Evolutionary conservation across 2,888 invertebrate species (phyloP), one percentile per base, ranked within the genome.

Genomic region (Drosophila antonietae): DNA sequence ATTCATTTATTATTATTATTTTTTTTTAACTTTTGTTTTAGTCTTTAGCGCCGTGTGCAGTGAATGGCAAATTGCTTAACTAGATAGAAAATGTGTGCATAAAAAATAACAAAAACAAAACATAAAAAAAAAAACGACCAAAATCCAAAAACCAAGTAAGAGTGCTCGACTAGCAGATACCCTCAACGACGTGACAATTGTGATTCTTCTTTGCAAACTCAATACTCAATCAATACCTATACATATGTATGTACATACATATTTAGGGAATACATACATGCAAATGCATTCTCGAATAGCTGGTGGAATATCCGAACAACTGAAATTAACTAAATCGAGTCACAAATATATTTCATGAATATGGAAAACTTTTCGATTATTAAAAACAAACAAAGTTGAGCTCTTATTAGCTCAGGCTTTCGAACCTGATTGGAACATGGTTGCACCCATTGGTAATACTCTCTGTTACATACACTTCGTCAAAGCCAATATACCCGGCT

Each of bases 41-140:
- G 23, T 47, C 20, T 49, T 78, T 53, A 53, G 63, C 67, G 73
- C 66, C 62, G 70, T 87, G 88, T 83, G 88, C 88, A 85, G 88
- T 84, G 84, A 84, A 88, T 88, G 84, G 84, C 79, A 88, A 84
- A 84, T 85, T 88, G 79, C 65, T 71, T 68, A 84, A 87, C 76
- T 87, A 78, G 73, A 67, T 81, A 75, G 73, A 74, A 81, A 81
- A 78, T 75, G 74, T 66, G 57, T 68, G 43, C 14, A 28, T 20
- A 65, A 47, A 62, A 57, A 62, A 55, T 43, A 58, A 63, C 57
- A 37, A 62, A 63, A 65, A 47, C 52, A 10, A 31, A 55, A 31
- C 53, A 23, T n/a, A 37, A 55, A 67, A 77, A 49, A n/a, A n/a
- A n/a, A n/a, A n/a, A n/a, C n/a, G n/a, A 64, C 66, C 51, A 56